Evolutionary conservation across 2,113 vertebrate genomes (phyloP), one percentile per base, ranked within the genome.

Genomic region (Leucosticte australis): DNA sequence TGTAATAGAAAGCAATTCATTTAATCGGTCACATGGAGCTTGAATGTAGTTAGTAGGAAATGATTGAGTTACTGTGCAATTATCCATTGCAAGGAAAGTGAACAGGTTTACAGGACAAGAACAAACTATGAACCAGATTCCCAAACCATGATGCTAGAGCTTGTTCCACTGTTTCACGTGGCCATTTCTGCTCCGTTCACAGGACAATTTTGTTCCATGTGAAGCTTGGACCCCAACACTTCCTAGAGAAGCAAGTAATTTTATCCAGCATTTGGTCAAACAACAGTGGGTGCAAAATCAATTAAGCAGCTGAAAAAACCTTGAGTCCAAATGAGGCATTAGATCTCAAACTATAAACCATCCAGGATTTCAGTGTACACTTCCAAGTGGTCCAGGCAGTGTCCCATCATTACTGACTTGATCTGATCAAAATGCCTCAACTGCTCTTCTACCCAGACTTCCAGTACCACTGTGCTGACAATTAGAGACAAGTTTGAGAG

Each of bases 1-100:
- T 77, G 80, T 37, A 86, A 92, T 15, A 92, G 57, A 90, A 88
- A 88, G 79, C 82, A 85, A 73, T 79, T 92, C 55, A 86, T 71
- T 93, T 77, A 75, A 64, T 91, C 67, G 84, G 50, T 91, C 63
- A 87, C 24, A 2, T 23, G 30, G 56, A 78, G 22, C 73, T 56
- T 68, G 65, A 91, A 75, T 68, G 22, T n/a, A 63, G 62, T 82
- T 59, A 76, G 33, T 62, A 80, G 24, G 33, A 94, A 87, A 60
- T 81, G 15, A 89, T 1, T 15, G 42, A 49, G 30, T 77, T 69
- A 59, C 55, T 14, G 5, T 17, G 27, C 22, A 74, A 82, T 59
- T 67, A 74, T 22, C 23, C 39, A 78, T 67, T 22, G 14, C 37
- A 53, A 4, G 11, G 31, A 53, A 67, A 90, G 37, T 12, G 6